A percentile compares a stretch with the other conserved stretches of the same genome.
Evolutionary conservation across 2,113 vertebrate species (phyloP).

Genomic region (Fregata magnificens): DNA sequence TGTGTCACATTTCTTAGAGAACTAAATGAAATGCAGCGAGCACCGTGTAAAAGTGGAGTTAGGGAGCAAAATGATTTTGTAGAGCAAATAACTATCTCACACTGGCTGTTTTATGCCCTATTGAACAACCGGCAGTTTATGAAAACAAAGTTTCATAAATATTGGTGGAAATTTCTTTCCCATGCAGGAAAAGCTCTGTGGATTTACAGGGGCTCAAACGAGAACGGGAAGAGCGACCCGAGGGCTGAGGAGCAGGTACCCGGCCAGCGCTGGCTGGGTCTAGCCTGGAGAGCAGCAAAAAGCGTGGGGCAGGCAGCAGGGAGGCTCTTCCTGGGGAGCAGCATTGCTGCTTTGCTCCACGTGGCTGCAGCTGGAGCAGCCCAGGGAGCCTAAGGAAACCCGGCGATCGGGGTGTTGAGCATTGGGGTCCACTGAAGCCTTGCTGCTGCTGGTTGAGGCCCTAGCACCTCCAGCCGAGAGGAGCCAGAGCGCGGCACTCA

Average conservation of each 20-base stretch:
- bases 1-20: slow-evolving; percentile 60
- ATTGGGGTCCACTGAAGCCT: background rate
- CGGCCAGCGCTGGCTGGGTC: background rate
- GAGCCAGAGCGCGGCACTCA: background rate
- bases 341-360: background rate
- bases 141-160: slow-evolving; percentile 68
- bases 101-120: slow-evolving; percentile 69
- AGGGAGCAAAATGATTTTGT: slow-evolving; percentile 61
- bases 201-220: background rate
- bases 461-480: accelerated
- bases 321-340: background rate
- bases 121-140: slow-evolving; percentile 71
- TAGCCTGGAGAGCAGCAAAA: background rate
- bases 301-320: background rate
- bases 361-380: background rate
- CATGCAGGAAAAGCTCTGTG: background rate
- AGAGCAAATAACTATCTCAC: slow-evolving; percentile 69
- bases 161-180: background rate
- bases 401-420: accelerated
- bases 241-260: background rate
- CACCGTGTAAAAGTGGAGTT: slow-evolving; percentile 49
- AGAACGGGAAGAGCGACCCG: background rate
- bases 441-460: background rate
- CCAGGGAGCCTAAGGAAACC: background rate
- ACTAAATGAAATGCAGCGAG: slow-evolving; percentile 62